phyloP scores from a whole-genome alignment of 1,140 invertebrate genomes.

The Plectrocnemia conspersa region DNA sequence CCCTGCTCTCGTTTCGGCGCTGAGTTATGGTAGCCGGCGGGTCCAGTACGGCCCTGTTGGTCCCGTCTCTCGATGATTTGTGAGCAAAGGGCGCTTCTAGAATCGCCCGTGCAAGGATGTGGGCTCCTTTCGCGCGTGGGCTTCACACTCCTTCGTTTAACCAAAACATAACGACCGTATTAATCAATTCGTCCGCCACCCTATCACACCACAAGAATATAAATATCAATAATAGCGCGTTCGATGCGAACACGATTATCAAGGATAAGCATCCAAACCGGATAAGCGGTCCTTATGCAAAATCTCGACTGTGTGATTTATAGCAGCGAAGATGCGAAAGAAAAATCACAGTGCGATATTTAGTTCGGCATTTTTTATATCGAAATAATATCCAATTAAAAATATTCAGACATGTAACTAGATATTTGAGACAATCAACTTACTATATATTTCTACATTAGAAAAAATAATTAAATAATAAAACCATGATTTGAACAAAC shows the following conservation, averaged over 20 bases:
- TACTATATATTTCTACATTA: too few species aligned
- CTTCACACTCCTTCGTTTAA: slow-evolving; percentile 10
- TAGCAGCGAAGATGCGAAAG: too few species aligned
- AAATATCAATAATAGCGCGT: slow-evolving; percentile 18
- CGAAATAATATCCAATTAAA: too few species aligned
- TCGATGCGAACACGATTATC: slow-evolving; percentile 1
- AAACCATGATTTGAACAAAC: too few species aligned
- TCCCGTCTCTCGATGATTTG: slow-evolving; percentile 7
- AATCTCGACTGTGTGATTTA: too few species aligned
- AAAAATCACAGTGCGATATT: too few species aligned
- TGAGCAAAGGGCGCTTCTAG: slow-evolving; percentile 2
- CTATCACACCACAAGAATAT: slow-evolving; percentile 5
- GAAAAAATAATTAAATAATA: too few species aligned
- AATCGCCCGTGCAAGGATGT: not conserved
- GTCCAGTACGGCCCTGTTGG: not conserved
- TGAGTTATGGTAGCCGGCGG: slow-evolving; percentile 9
- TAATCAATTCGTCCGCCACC: slow-evolving; percentile 22
- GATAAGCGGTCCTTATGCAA: too few species aligned
- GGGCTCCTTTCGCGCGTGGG: slow-evolving; percentile 12
- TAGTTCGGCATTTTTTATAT: too few species aligned
- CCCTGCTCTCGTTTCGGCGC: slow-evolving; percentile 7
- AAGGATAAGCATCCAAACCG: too few species aligned
- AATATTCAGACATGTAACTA: too few species aligned
- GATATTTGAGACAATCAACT: too few species aligned
- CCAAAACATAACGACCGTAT: slow-evolving; percentile 16